A percentile compares a stretch with the other conserved stretches of the same genome.
phyloP scores from a whole-genome alignment of 1,140 invertebrate genomes.

The Anadara kagoshimensis region DNA sequence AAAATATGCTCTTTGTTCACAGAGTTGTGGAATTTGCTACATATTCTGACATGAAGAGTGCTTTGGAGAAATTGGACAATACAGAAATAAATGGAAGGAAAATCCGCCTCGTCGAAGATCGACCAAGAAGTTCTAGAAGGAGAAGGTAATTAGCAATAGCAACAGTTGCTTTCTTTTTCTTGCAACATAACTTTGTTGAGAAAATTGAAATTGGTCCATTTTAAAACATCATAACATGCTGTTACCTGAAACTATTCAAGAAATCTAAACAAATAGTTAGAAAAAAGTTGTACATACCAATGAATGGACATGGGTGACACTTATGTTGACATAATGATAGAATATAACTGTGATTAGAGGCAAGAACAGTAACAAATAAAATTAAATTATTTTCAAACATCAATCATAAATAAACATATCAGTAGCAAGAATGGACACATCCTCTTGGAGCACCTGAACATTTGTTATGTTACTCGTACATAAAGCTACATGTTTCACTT shows the following conservation, averaged over 20 bases:
- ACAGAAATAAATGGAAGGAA: constrained; percentile 87
- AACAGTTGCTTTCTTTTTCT: neutral
- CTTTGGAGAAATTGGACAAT: constrained; percentile 95
- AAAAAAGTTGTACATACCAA: neutral
- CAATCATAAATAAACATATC: too few relatives aligned
- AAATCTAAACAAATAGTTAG: neutral
- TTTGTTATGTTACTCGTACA: too few relatives aligned
- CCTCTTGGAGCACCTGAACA: too few relatives aligned
- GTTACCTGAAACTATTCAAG: neutral
- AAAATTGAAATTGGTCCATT: neutral
- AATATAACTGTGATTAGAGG: too few relatives aligned
- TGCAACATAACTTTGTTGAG: neutral
- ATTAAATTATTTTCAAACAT: too few relatives aligned
- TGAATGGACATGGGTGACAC: too few relatives aligned
- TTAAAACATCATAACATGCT: neutral
- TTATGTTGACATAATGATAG: too few relatives aligned
- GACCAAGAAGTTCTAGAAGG: constrained; percentile 75
- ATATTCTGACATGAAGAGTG: constrained; percentile 92
- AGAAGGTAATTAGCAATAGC: constrained; percentile 2
- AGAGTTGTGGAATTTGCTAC: constrained; percentile 73
- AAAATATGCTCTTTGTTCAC: neutral
- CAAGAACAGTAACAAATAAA: too few relatives aligned
- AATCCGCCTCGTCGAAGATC: constrained; percentile 93
- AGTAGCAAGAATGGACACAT: too few relatives aligned
- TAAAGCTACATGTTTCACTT: too few relatives aligned